Conservation (phyloP, 1,140 invertebrate species). For the Lithobius niger region DNA sequence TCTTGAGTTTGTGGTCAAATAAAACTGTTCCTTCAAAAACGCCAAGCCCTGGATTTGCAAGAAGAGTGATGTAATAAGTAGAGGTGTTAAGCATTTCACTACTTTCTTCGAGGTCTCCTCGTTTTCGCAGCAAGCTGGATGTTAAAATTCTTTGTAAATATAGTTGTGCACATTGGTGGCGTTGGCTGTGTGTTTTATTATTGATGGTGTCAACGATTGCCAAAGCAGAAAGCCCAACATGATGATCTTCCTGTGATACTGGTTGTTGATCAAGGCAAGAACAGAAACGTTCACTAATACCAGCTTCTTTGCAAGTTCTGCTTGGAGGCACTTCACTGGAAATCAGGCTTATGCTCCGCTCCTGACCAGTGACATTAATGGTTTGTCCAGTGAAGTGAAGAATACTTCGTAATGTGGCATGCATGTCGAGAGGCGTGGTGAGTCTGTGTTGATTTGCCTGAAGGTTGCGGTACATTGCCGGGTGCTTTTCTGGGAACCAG, state of each 20-base stretch:
- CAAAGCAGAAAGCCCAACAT: not conserved
- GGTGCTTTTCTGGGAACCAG: slow-evolving; percentile 48
- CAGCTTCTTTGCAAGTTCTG: slow-evolving; percentile 29
- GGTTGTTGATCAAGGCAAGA: slow-evolving; percentile 21
- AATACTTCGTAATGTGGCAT: slow-evolving; percentile 32
- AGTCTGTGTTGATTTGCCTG: slow-evolving; percentile 41
- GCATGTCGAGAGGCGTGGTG: slow-evolving; percentile 37
- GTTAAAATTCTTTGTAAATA: not conserved
- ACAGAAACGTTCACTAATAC: slow-evolving; percentile 33
- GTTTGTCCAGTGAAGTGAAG: slow-evolving; percentile 13
- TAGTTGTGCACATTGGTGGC: not conserved
- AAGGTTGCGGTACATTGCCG: slow-evolving; percentile 48
- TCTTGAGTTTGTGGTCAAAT: slow-evolving; percentile 35
- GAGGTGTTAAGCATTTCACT: too few species aligned
- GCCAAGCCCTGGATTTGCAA: not conserved
- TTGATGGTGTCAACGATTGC: not conserved
- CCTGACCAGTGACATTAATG: not conserved
- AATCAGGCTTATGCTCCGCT: slow-evolving; percentile 27
- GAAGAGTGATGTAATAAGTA: too few species aligned
- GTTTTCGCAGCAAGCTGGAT: too few species aligned
- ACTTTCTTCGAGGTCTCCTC: too few species aligned
- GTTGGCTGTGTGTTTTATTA: not conserved
- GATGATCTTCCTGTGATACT: too few species aligned
- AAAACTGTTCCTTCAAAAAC: slow-evolving; percentile 38
- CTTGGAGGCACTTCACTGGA: slow-evolving; percentile 21